A percentile compares a stretch with the other conserved stretches of the same genome.
phyloP scores from a whole-genome alignment of 2,113 vertebrate genomes.

The Monopterus albus region DNA sequence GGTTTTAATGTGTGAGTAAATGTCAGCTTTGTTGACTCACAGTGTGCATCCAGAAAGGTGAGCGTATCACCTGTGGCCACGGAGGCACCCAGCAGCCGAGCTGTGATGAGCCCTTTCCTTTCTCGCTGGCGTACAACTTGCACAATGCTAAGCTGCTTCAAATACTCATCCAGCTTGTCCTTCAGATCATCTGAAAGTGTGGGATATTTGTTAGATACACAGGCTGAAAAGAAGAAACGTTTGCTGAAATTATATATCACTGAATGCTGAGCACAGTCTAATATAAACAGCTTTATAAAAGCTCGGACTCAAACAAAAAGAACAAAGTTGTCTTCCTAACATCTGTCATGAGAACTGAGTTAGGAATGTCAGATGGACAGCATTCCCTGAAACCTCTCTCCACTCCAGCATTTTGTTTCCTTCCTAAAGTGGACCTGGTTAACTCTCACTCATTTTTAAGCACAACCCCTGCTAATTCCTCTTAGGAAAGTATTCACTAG shows the following conservation, averaged over 20 bases:
- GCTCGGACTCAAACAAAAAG: too few relatives aligned
- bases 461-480: constrained; percentile 42
- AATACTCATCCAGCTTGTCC: constrained; percentile 89
- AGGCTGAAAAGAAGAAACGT: neutral
- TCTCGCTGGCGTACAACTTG: constrained; percentile 92
- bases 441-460: constrained; percentile 30
- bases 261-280: neutral
- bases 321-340: constrained; percentile 15
- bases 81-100: constrained; percentile 92
- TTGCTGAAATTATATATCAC: neutral
- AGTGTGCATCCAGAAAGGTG: constrained; percentile 97
- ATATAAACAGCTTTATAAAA: constrained; percentile 1
- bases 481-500: constrained; percentile 67
- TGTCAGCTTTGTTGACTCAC: constrained; percentile 83
- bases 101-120: constrained; percentile 96
- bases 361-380: constrained; percentile 16
- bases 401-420: constrained; percentile 21
- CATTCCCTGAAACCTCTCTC: constrained; percentile 25
- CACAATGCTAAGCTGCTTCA: constrained; percentile 91
- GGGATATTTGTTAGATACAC: neutral
- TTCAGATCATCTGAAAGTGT: constrained; percentile 87
- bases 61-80: constrained; percentile 93
- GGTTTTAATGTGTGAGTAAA: neutral
- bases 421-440: constrained; percentile 14
- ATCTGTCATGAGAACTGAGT: too few relatives aligned